Conservation (phyloP, 2,888 invertebrate genomes). For the Tenthredo notha region DNA sequence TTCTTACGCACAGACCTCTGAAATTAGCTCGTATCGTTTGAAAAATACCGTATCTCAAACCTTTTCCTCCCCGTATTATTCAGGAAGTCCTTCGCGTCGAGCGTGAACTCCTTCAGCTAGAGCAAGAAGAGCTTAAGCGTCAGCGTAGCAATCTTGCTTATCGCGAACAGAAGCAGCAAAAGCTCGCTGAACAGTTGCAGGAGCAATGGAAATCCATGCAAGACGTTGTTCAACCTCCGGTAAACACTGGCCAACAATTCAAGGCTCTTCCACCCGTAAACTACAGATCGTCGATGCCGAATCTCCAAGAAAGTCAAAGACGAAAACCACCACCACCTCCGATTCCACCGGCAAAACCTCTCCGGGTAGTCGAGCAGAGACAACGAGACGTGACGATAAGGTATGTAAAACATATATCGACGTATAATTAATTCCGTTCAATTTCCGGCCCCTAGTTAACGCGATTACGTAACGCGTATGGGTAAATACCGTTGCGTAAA, state of each 20-base stretch:
- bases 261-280: conserved; percentile 74
- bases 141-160: conserved; percentile 86
- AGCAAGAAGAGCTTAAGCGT: conserved; percentile 88
- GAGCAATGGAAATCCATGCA: conserved; percentile 81
- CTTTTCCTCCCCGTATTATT: conserved; percentile 39
- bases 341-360: conserved; percentile 81
- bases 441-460: conserved; percentile 16
- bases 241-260: conserved; percentile 57
- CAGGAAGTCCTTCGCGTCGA: conserved; percentile 89
- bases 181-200: conserved; percentile 73
- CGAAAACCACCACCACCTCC: conserved; percentile 79
- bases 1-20: not conserved
- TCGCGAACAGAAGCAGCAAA: conserved; percentile 80
- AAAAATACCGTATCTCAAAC: not conserved
- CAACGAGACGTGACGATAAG: conserved; percentile 75
- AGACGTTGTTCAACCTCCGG: conserved; percentile 80
- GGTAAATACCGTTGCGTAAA: conserved; percentile 23
- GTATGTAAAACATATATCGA: conserved; percentile 59
- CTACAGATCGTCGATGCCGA: conserved; percentile 82
- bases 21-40: not conserved
- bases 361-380: conserved; percentile 76
- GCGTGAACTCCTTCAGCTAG: conserved; percentile 87
- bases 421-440: conserved; percentile 28
- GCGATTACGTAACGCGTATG: conserved; percentile 29
- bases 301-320: conserved; percentile 79